A percentile compares a stretch with the other conserved stretches of the same genome.
These are phyloP conservation scores for Callorhinus ursinus DNA, from an alignment of 2,113 vertebrate genomes.

Conservation along the genomic window DNA sequence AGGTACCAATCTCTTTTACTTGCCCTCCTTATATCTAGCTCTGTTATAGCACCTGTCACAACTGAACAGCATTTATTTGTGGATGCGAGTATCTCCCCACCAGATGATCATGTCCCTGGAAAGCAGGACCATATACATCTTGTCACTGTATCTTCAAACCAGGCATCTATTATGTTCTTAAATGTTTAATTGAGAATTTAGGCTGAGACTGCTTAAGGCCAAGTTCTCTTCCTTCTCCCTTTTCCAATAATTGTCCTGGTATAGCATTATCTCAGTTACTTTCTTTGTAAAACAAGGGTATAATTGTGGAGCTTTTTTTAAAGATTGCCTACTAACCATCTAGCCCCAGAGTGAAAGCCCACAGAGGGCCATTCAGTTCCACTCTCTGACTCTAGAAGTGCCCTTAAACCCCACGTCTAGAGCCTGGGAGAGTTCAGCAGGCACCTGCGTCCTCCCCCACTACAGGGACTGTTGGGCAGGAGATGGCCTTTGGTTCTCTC, in stretches of 20 bases:
- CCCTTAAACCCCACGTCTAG: neutral
- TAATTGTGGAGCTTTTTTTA: neutral
- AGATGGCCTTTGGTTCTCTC: neutral
- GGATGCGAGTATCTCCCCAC: neutral
- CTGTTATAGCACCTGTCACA: neutral
- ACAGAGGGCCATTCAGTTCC: neutral
- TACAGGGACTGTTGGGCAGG: neutral
- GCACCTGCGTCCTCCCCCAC: no score
- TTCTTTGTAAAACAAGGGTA: constrained; percentile 3
- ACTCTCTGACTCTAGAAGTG: neutral
- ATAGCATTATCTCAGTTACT: neutral
- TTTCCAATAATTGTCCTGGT: neutral
- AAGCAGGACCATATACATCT: neutral
- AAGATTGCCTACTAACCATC: neutral
- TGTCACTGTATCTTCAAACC: neutral
- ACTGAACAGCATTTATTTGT: neutral
- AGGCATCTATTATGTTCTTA: neutral
- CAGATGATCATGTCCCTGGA: neutral
- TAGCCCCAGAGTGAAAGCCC: neutral
- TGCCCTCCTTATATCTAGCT: neutral
- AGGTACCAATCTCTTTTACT: neutral
- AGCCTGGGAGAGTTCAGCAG: neutral
- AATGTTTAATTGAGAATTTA: constrained; percentile 53
- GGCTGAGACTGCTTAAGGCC: neutral
- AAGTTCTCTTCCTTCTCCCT: neutral